phyloP scores from a whole-genome alignment of 2,113 vertebrate genomes.

The Mesitornis unicolor region DNA sequence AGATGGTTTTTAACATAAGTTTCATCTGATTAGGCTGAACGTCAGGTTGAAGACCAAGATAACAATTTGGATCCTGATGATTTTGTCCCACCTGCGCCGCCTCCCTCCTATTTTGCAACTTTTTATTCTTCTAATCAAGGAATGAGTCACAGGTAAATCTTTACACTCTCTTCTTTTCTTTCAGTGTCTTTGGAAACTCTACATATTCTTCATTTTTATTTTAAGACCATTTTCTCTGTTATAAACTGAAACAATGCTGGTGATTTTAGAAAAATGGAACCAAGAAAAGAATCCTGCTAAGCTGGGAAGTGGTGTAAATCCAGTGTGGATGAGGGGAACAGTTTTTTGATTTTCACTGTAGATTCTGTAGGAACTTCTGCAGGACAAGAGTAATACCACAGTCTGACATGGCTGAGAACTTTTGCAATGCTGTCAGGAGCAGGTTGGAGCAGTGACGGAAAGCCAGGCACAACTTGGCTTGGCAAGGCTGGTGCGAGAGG shows the following conservation, averaged over 20 bases:
- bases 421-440: neutral
- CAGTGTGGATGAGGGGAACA: neutral
- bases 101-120: conserved; percentile 84
- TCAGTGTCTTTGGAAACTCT: neutral
- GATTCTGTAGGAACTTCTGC: neutral
- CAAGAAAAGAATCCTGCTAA: neutral
- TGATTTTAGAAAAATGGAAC: neutral
- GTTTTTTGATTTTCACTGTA: conserved; percentile 23
- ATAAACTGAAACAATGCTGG: neutral
- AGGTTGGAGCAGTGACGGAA: neutral
- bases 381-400: neutral
- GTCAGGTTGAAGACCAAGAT: conserved; percentile 69
- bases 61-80: conserved; percentile 74
- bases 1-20: neutral
- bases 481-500: neutral
- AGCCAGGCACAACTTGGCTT: neutral
- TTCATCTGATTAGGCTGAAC: conserved; percentile 72
- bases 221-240: neutral
- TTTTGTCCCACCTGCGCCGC: conserved; percentile 80
- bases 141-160: conserved; percentile 73
- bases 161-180: neutral
- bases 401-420: neutral
- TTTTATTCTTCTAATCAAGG: conserved; percentile 74
- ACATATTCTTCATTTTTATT: neutral
- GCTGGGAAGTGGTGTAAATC: neutral